These are phyloP conservation scores for Sciaenops ocellatus DNA, from an alignment of 2,797 vertebrate genomes.

Conservation along the genomic window DNA sequence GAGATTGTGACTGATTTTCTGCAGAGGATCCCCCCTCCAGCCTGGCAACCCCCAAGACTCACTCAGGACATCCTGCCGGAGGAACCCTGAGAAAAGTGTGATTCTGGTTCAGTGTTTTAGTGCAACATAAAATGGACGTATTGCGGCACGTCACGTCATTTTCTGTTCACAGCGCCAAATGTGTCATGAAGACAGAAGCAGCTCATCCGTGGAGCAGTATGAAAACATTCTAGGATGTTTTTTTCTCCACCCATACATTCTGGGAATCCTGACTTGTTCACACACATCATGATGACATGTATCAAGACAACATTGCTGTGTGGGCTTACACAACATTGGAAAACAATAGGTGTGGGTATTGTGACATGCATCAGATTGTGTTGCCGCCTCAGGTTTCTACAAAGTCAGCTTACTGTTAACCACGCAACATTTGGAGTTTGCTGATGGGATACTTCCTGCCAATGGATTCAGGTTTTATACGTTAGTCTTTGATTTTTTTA, in stretches of 20 bases:
- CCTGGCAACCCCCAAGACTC: not conserved
- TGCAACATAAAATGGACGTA: not conserved
- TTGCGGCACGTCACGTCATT: not conserved
- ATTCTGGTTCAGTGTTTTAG: not conserved
- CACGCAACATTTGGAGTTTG: not conserved
- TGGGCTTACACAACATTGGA: not conserved
- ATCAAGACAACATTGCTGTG: not conserved
- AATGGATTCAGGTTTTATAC: not conserved
- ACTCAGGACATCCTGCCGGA: not conserved
- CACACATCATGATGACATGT: not conserved
- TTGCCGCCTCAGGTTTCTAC: not conserved
- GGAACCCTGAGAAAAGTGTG: not conserved
- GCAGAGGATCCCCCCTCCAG: not conserved
- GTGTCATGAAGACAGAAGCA: not conserved
- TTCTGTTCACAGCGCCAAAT: not conserved
- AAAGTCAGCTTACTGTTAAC: not conserved
- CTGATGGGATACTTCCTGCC: not conserved
- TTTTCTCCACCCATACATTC: not conserved
- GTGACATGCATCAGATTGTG: not conserved
- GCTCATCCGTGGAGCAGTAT: not conserved
- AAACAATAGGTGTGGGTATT: not conserved
- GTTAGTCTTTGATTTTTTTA: not conserved
- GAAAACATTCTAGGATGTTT: not conserved
- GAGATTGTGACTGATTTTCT: not conserved
- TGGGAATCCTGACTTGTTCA: not conserved